A percentile compares a stretch with the other conserved stretches of the same genome.
phyloP scores from a whole-genome alignment of 2,888 invertebrate species.

The Acrobasis consociella region DNA sequence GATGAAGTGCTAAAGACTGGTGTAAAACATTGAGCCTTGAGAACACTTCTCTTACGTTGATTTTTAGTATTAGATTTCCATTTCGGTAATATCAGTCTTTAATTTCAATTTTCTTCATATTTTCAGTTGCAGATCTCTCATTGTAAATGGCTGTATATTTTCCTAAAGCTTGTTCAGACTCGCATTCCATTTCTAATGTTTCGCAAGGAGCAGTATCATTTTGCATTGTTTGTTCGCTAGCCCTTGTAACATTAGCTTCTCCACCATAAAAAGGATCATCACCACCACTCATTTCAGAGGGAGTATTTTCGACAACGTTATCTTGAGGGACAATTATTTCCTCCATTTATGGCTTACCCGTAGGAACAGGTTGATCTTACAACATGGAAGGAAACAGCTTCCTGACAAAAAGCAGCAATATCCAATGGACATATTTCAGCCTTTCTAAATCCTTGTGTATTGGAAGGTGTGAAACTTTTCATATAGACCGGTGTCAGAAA shows the following conservation, averaged over 20 bases:
- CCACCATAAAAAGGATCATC: no score
- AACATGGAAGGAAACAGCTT: not conserved
- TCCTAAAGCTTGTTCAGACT: no score
- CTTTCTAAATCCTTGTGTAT: not conserved
- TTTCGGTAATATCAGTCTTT: not conserved
- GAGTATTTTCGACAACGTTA: no score
- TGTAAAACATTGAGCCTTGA: not conserved
- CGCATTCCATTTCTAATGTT: no score
- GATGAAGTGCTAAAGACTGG: not conserved
- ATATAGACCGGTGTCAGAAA: conserved; percentile 31
- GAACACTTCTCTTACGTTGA: not conserved
- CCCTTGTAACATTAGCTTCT: no score
- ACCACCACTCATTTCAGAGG: no score
- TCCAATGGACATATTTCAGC: not conserved
- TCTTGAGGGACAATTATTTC: no score
- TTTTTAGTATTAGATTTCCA: not conserved
- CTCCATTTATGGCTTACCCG: not conserved
- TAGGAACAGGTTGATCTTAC: not conserved
- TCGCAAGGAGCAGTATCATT: no score
- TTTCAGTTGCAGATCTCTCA: no score
- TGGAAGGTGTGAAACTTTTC: conserved; percentile 28
- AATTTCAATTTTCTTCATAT: not conserved
- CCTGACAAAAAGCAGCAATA: not conserved
- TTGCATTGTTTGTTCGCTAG: no score
- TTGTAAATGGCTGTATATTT: no score